A percentile compares a stretch with the other conserved stretches of the same genome.
These are phyloP conservation scores for Ernsta delagoae DNA, from an alignment of 2,888 invertebrate species.

Conservation along the genomic window DNA sequence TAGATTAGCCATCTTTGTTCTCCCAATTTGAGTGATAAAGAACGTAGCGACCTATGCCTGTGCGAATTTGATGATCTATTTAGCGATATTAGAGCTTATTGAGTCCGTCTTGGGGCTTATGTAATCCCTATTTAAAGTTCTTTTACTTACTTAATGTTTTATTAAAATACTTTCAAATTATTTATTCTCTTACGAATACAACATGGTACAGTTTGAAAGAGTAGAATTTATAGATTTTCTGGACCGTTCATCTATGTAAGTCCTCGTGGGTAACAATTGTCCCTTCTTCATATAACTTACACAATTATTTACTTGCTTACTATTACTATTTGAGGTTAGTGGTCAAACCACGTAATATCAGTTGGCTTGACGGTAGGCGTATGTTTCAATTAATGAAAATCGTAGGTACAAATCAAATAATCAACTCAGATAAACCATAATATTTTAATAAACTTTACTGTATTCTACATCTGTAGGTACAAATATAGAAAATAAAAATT, in stretches of 20 bases:
- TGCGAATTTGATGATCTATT: constrained; percentile 13
- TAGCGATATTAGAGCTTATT: constrained; percentile 16
- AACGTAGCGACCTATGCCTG: not conserved
- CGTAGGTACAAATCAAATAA: no score
- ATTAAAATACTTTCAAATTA: not conserved
- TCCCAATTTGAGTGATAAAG: constrained; percentile 14
- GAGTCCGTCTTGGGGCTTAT: not conserved
- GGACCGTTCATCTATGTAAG: no score
- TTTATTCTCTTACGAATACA: not conserved
- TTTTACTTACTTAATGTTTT: not conserved
- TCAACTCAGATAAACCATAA: not conserved
- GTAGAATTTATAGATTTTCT: no score
- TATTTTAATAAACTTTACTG: not conserved
- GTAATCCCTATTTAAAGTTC: no score
- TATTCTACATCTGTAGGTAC: not conserved
- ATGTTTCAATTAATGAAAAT: no score
- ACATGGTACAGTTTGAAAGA: not conserved
- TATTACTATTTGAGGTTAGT: no score
- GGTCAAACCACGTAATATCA: no score
- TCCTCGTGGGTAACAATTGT: no score
- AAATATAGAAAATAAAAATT: constrained; percentile 13
- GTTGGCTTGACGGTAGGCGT: no score
- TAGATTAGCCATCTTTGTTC: constrained; percentile 31
- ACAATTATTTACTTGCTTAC: no score
- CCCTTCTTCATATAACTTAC: no score